Percentiles rank a stretch among this genome's conserved stretches.
phyloP scores from a whole-genome alignment of 2,888 invertebrate species.

The Perdita meconis region DNA sequence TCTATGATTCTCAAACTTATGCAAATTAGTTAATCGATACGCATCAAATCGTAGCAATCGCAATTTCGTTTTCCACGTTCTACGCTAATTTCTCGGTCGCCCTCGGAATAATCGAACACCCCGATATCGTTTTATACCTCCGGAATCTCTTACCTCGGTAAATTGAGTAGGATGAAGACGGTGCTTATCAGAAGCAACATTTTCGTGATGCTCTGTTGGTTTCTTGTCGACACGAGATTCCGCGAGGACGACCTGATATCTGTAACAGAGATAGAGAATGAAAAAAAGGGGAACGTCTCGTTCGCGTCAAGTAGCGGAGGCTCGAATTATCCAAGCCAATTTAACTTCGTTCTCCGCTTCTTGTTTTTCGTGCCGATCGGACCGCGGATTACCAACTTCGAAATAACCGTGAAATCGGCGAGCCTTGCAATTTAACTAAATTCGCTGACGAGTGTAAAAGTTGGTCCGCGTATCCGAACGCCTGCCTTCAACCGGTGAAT shows the following conservation, averaged over 20 bases:
- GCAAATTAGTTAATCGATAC: no score
- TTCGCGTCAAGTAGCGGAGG: not conserved
- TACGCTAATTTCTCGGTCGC: no score
- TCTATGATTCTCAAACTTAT: no score
- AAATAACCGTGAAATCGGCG: not conserved
- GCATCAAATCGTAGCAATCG: no score
- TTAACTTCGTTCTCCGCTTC: not conserved
- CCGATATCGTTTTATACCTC: no score
- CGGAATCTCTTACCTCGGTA: slow-evolving; percentile 86
- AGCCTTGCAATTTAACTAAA: not conserved
- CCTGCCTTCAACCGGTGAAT: no score
- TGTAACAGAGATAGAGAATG: slow-evolving; percentile 64
- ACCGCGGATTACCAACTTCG: not conserved
- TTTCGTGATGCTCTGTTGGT: slow-evolving; percentile 87
- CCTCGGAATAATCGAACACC: no score
- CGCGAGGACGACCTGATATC: slow-evolving; percentile 84
- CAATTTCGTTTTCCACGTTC: not conserved
- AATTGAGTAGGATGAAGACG: slow-evolving; percentile 87
- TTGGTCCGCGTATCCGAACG: no score
- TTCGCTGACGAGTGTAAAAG: not conserved
- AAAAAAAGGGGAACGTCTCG: not conserved
- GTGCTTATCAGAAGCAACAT: slow-evolving; percentile 89
- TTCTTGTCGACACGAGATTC: slow-evolving; percentile 84
- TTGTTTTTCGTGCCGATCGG: not conserved
- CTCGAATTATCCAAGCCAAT: not conserved